Percentiles rank a stretch among this genome's conserved stretches.
Conservation (phyloP, 2,797 vertebrate species). For the Epinephelus malabaricus region DNA sequence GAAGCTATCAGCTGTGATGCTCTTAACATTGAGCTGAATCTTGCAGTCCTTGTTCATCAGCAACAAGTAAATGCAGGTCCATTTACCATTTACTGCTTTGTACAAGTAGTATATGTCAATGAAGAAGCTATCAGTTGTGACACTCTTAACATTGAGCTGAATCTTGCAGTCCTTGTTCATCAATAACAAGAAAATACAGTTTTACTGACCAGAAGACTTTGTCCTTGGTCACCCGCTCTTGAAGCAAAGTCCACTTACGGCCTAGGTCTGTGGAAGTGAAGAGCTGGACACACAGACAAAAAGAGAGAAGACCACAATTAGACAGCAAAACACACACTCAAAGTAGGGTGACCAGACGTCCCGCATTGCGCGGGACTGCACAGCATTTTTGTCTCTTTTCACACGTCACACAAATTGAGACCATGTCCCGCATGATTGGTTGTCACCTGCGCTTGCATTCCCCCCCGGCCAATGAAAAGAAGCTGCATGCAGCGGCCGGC, state of each 20-base stretch:
- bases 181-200: constrained; percentile 8
- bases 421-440: too few species aligned
- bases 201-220: constrained; percentile 91
- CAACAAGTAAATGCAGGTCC: constrained; percentile 3
- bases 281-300: constrained; percentile 81
- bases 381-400: too few species aligned
- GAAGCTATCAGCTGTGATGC: not conserved
- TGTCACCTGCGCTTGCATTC: too few species aligned
- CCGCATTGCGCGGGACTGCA: too few species aligned
- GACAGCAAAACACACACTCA: constrained; percentile 11
- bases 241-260: constrained; percentile 92
- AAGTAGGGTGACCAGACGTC: too few species aligned
- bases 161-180: not conserved
- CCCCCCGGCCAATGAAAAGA: too few species aligned
- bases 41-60: not conserved
- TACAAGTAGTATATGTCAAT: too few species aligned
- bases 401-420: too few species aligned
- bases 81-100: too few species aligned
- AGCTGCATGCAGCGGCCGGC: too few species aligned
- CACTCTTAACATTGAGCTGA: not conserved
- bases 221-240: constrained; percentile 95
- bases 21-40: not conserved
- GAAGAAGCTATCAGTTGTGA: not conserved
- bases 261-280: constrained; percentile 93
- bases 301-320: constrained; percentile 3